Evolutionary conservation across 2,888 invertebrate species (phyloP), one percentile per base, ranked within the genome.

Genomic region (Leptinotarsa juncta): DNA sequence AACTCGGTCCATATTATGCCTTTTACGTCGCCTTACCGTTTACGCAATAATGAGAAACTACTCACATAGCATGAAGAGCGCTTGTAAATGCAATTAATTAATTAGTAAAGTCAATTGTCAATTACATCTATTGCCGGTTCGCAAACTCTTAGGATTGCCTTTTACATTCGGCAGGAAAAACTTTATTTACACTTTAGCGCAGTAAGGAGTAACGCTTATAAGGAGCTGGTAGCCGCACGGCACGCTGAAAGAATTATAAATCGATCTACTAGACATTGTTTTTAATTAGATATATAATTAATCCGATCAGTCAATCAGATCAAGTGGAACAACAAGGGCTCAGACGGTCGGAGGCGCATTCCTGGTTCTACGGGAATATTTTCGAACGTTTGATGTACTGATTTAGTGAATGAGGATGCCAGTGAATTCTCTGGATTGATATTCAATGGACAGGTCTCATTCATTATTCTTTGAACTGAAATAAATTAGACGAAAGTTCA

Each of bases 211-310:
- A 72, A 73, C 74, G 78, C 86, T 75, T 84, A 86, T 85, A 87
- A 79, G 86, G 86, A 82, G 82, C 79, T 81, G 84, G 83, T 83
- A 81, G 79, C 79, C 71, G 78, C 78, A 78, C 75, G 78, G 79
- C 71, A 84, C 84, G 86, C 81, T 74, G 78, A 74, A 81, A 76
- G 87, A 86, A 87, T 87, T 82, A 83, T 85, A 84, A 86, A 83
- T 83, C 82, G 83, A 77, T 78, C 77, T 81, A 78, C 80, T 81
- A 77, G 82, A 83, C 83, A 83, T 77, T 80, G 83, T 82, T 85
- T 86, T 86, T 87, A 87, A 87, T 87, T 87, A 86, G 85, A 81
- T 81, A 81, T 82, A 84, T 85, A 87, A 87, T 87, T 87, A 87
- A 87, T 86, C 85, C 83, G 81, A 84, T 82, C 85, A 83, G 85